Percentiles rank a stretch among this genome's conserved stretches.
These are phyloP conservation scores for Physocephala rufipes DNA, from an alignment of 2,888 invertebrate species.

Conservation along the genomic window DNA sequence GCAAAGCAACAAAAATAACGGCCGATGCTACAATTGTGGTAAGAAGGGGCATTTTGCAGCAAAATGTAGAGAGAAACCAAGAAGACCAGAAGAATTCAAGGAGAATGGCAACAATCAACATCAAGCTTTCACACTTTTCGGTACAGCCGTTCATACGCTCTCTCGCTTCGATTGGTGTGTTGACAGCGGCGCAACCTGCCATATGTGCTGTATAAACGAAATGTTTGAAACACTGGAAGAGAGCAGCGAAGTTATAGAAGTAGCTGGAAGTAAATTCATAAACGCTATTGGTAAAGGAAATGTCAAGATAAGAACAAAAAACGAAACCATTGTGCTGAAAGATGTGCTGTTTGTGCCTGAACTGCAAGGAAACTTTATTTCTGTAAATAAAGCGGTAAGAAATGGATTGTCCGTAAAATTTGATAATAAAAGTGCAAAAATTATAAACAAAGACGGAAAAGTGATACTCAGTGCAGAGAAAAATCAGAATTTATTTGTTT, in stretches of 20 bases:
- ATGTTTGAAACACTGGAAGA: slow-evolving; percentile 35
- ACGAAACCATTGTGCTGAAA: slow-evolving; percentile 21
- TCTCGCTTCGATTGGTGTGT: slow-evolving; percentile 37
- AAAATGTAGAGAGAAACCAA: slow-evolving; percentile 21
- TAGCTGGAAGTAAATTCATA: slow-evolving; percentile 30
- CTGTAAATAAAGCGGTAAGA: slow-evolving; percentile 41
- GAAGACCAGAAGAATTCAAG: slow-evolving; percentile 16
- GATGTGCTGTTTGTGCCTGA: slow-evolving; percentile 41
- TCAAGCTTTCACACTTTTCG: slow-evolving; percentile 30
- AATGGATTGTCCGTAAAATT: slow-evolving; percentile 33
- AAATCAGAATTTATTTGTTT: slow-evolving; percentile 30
- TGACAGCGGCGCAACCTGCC: slow-evolving; percentile 40
- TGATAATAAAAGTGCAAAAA: slow-evolving; percentile 21
- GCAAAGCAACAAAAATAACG: slow-evolving; percentile 12
- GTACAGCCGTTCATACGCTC: slow-evolving; percentile 18
- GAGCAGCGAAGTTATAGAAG: not conserved
- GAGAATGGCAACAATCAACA: no score
- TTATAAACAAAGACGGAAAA: slow-evolving; percentile 26
- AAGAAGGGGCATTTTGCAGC: slow-evolving; percentile 31
- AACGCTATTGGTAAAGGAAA: slow-evolving; percentile 21
- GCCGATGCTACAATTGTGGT: slow-evolving; percentile 34
- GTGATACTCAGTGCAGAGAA: slow-evolving; percentile 24
- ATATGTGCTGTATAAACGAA: slow-evolving; percentile 37
- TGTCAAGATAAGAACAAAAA: slow-evolving; percentile 15
- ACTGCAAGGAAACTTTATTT: slow-evolving; percentile 43